Conservation (phyloP, 2,888 invertebrate species). For the Harmothoe impar region DNA sequence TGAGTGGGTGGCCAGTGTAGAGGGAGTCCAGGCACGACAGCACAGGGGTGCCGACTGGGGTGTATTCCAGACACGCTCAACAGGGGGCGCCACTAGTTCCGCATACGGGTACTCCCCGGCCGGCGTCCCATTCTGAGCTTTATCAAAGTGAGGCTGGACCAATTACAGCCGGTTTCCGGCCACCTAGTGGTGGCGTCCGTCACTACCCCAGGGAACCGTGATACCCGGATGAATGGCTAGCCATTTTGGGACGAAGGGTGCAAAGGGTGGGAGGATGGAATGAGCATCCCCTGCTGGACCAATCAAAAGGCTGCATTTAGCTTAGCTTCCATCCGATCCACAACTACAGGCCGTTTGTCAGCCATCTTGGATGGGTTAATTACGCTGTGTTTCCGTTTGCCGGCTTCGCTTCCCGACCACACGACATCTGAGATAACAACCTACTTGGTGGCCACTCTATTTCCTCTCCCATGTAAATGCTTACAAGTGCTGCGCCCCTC, state of each 20-base stretch:
- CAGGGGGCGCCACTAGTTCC: not conserved
- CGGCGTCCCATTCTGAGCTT: conserved; percentile 18
- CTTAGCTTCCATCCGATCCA: not conserved
- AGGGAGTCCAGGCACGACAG: not conserved
- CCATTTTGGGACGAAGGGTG: conserved; percentile 24
- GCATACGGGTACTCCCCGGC: not conserved
- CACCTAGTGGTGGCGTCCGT: conserved; percentile 10
- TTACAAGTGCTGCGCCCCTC: too few relatives aligned
- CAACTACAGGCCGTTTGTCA: conserved; percentile 9
- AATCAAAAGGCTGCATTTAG: conserved; percentile 47
- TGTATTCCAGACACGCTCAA: not conserved
- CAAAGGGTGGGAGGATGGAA: too few relatives aligned
- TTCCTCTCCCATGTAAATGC: too few relatives aligned
- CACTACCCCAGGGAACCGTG: conserved; percentile 22
- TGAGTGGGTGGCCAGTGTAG: not conserved
- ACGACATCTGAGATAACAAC: not conserved
- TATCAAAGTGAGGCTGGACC: conserved; percentile 47
- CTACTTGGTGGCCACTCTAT: conserved; percentile 26
- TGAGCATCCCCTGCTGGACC: not conserved
- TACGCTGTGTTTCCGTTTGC: conserved; percentile 45
- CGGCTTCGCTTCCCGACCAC: not conserved
- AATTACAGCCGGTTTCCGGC: conserved; percentile 41
- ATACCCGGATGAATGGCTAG: conserved; percentile 24
- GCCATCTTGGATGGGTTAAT: conserved; percentile 40
- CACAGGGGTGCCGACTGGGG: not conserved